A percentile compares a stretch with the other conserved stretches of the same genome.
These are phyloP conservation scores for Gadopsis bispinosus DNA, from an alignment of 2,797 vertebrate species.

Conservation along the genomic window DNA sequence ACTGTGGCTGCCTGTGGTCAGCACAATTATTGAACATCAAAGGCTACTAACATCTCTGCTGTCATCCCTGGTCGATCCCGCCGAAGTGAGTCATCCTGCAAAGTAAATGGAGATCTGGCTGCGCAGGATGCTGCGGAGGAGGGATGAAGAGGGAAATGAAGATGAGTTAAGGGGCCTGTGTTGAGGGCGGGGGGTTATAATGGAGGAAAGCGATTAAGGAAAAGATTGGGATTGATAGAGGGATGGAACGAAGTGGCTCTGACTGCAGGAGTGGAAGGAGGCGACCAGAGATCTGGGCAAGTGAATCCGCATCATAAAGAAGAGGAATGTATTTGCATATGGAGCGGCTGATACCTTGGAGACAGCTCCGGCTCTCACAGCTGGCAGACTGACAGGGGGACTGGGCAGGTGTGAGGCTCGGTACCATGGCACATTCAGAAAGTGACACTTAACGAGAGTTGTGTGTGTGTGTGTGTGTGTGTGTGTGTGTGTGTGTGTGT, in stretches of 20 bases:
- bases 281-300: slow-evolving; percentile 42
- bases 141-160: slow-evolving; percentile 41
- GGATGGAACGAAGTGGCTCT: slow-evolving; percentile 41
- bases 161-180: slow-evolving; percentile 33
- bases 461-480: slow-evolving; percentile 34
- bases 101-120: slow-evolving; percentile 49
- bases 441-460: slow-evolving; percentile 68
- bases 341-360: slow-evolving; percentile 60
- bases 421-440: slow-evolving; percentile 50
- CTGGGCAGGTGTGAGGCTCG: slow-evolving; percentile 73
- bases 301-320: slow-evolving; percentile 63
- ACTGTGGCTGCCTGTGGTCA: slow-evolving; percentile 60
- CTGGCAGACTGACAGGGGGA: slow-evolving; percentile 75
- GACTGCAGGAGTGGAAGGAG: slow-evolving; percentile 50
- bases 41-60: slow-evolving; percentile 60
- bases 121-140: slow-evolving; percentile 27
- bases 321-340: slow-evolving; percentile 73
- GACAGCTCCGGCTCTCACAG: slow-evolving; percentile 61
- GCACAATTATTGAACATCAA: slow-evolving; percentile 76
- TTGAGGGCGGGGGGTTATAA: slow-evolving; percentile 43
- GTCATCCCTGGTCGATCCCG: slow-evolving; percentile 46
- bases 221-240: slow-evolving; percentile 52
- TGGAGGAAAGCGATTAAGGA: slow-evolving; percentile 29
- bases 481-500: slow-evolving; percentile 28
- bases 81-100: slow-evolving; percentile 57